These are phyloP conservation scores for Parazoanthus atlanticus DNA, from an alignment of 92 coral and sea anemone genomes.

Conservation along the genomic window DNA sequence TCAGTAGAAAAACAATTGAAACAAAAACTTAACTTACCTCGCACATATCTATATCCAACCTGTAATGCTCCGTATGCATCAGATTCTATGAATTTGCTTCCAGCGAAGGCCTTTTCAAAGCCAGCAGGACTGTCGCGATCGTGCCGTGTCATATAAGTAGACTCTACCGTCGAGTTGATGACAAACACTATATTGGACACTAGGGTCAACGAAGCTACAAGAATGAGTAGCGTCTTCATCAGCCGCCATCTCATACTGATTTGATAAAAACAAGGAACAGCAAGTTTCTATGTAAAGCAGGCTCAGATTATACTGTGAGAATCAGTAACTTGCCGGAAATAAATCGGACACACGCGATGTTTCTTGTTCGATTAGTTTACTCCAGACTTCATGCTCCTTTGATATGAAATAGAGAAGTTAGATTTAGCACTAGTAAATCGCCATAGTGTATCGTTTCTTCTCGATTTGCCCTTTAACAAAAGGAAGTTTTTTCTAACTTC, in stretches of 20 bases:
- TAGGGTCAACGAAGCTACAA: neutral
- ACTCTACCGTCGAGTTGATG: neutral
- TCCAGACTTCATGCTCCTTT: neutral
- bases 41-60: neutral
- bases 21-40: neutral
- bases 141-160: neutral
- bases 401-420: neutral
- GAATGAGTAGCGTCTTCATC: neutral
- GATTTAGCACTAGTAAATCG: neutral
- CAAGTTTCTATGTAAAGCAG: neutral
- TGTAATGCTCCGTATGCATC: neutral
- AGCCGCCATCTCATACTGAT: slow-evolving; percentile 8
- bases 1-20: neutral
- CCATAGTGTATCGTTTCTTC: neutral
- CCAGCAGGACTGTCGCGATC: neutral
- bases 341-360: neutral
- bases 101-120: neutral
- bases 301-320: neutral
- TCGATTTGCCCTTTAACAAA: neutral
- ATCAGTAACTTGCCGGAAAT: neutral
- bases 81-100: neutral
- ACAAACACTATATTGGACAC: slow-evolving; percentile 13
- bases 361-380: neutral
- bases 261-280: too few species aligned
- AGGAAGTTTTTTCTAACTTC: neutral